These are phyloP conservation scores for Phaetusa simplex DNA, from an alignment of 2,113 vertebrate species.

Conservation along the genomic window DNA sequence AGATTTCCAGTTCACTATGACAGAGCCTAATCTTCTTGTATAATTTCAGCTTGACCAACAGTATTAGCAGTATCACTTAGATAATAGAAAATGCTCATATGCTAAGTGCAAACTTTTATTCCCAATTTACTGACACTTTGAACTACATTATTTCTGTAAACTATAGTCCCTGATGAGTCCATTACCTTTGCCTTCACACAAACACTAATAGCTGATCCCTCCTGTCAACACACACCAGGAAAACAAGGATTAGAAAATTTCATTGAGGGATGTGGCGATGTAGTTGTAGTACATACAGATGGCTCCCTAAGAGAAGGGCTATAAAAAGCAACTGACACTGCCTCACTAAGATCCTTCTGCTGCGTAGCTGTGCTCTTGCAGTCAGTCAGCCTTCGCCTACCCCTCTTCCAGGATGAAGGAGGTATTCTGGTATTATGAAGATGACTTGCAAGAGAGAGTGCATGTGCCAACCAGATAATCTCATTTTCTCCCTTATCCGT, in stretches of 20 bases:
- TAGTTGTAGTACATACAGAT: background rate
- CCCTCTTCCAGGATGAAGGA: background rate
- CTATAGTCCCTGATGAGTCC: background rate
- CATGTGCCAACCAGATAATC: background rate
- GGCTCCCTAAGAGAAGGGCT: background rate
- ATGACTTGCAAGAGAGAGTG: background rate
- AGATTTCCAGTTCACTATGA: background rate
- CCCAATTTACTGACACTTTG: background rate
- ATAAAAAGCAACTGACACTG: background rate
- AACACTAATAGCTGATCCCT: background rate
- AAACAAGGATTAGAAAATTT: background rate
- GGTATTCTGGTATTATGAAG: background rate
- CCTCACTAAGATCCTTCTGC: background rate
- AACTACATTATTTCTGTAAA: background rate
- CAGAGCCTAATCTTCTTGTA: background rate
- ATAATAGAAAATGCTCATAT: background rate
- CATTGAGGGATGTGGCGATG: background rate
- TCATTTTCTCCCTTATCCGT: background rate
- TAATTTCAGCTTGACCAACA: background rate
- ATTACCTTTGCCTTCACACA: background rate
- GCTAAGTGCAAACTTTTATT: background rate
- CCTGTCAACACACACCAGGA: background rate
- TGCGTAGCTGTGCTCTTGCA: constrained; percentile 4
- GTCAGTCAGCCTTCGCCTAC: background rate
- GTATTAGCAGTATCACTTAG: background rate